Conservation (phyloP, 2,888 invertebrate genomes). For the Agonopterix arenella region DNA sequence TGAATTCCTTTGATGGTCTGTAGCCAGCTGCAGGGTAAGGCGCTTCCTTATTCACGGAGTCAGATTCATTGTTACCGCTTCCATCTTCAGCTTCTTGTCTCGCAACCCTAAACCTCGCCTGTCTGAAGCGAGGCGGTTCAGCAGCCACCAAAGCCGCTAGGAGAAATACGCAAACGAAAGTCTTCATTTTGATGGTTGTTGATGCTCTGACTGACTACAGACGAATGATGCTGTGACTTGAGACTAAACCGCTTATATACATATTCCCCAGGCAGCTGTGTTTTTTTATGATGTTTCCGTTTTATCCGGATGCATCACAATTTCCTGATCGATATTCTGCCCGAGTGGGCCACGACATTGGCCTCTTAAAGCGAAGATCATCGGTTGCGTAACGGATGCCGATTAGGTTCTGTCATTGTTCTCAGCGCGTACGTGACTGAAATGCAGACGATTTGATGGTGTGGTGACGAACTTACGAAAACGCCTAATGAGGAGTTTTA, state of each 20-base stretch:
- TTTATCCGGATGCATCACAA: conserved; percentile 57
- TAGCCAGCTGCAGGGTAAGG: conserved; percentile 62
- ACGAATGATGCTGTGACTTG: conserved; percentile 58
- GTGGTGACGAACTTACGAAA: conserved; percentile 45
- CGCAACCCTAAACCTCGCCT: conserved; percentile 38
- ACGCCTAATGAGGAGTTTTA: conserved; percentile 43
- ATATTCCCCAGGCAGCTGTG: conserved; percentile 22
- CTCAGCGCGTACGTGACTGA: conserved; percentile 47
- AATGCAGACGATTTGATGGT: conserved; percentile 18
- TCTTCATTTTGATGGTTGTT: conserved; percentile 48
- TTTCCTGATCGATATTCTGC: conserved; percentile 60
- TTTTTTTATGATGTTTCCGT: conserved; percentile 48
- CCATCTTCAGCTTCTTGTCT: conserved; percentile 37
- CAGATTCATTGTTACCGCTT: conserved; percentile 27
- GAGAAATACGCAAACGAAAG: conserved; percentile 45
- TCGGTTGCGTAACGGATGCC: conserved; percentile 56
- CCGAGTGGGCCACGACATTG: conserved; percentile 62
- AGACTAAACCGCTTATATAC: conserved; percentile 48
- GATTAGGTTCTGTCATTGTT: conserved; percentile 70
- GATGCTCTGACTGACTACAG: conserved; percentile 39
- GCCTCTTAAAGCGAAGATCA: conserved; percentile 58
- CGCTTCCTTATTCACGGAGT: conserved; percentile 28
- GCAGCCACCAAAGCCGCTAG: conserved; percentile 47
- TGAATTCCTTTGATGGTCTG: conserved; percentile 50
- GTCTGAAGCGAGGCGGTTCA: conserved; percentile 51